Percentiles rank a stretch among this genome's conserved stretches.
Conservation (phyloP, 2,888 invertebrate genomes). For the Volucella bombylans region DNA sequence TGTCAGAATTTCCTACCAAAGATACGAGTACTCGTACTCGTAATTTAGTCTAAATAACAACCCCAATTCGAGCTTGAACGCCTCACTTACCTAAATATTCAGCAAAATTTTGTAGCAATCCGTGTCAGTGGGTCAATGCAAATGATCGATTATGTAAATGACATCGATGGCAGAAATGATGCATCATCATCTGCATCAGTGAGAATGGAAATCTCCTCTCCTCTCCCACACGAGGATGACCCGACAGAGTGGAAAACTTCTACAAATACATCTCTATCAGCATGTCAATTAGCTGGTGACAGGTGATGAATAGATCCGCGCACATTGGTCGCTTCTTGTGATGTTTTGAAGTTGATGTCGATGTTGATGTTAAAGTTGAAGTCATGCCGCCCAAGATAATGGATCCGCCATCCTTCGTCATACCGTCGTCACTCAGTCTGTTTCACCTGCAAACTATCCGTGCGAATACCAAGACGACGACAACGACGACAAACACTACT, state of each 20-base stretch:
- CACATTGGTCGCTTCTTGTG: conserved; percentile 60
- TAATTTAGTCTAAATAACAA: conserved; percentile 48
- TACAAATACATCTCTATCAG: conserved; percentile 66
- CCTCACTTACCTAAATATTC: conserved; percentile 44
- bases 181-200: neutral
- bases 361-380: conserved; percentile 11
- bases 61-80: conserved; percentile 40
- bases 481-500: conserved; percentile 44
- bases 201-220: conserved; percentile 44
- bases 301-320: conserved; percentile 71
- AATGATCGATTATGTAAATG: conserved; percentile 73
- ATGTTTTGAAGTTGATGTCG: conserved; percentile 17
- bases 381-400: conserved; percentile 60
- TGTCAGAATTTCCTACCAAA: conserved; percentile 1
- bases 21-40: too few relatives aligned
- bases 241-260: conserved; percentile 21
- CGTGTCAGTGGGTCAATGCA: conserved; percentile 68
- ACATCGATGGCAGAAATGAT: conserved; percentile 45
- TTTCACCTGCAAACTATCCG: conserved; percentile 47
- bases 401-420: conserved; percentile 14
- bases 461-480: conserved; percentile 5
- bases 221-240: conserved; percentile 1
- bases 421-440: conserved; percentile 60
- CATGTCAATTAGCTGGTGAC: conserved; percentile 65
- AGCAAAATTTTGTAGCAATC: conserved; percentile 31